Base-by-base conservation (phyloP, 1,140 invertebrate species). In the Drosophila santomea region DNA sequence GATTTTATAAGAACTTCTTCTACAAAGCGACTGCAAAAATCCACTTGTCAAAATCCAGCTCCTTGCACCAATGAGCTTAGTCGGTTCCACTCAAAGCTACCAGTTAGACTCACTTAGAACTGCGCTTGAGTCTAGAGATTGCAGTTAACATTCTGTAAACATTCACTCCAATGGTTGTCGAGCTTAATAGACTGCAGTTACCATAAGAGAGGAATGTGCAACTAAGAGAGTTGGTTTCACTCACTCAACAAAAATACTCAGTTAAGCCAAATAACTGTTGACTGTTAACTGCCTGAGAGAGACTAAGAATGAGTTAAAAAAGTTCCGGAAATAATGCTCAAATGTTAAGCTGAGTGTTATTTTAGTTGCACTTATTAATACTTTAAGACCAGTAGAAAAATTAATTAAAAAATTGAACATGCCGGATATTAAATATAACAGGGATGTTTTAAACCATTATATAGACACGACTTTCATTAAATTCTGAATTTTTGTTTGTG, bases 201-300 rank as follows among this genome's bases (percentile, higher is more conserved):
- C n/a, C 25, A 63, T 79, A 79, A 79, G 76, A 59, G 77, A 67
- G 35, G 6, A 2, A 7, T n/a, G 15, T 39, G 45, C 12, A 28
- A 2, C 41, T 61, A 36, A 67, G 44, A 50, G 66, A 52, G 12
- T 11, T 3, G 3, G 23, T 15, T 23, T 11, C 4, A 12, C 11
- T 12, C 38, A 59, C 51, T 59, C 36, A 43, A 59, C 2, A 0
- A 12, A 17, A 35, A 25, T 11, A 15, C 54, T 62, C 54, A 11
- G 17, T 15, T 20, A 10, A 10, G 38, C 12, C 10, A 14, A 12
- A 38, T 1, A 20, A 20, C 20, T 20, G 20, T 20, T 1, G 1
- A 20, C 20, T 2, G 20, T 20, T 20, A 14, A 12, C 7, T 36
- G 2, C 7, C 14, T 57, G 10, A 25, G 10, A 17, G 39, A 28